A percentile compares a stretch with the other conserved stretches of the same genome.
Evolutionary conservation across 2,113 vertebrate genomes (phyloP).

Genomic region (Cyrtonyx montezumae): DNA sequence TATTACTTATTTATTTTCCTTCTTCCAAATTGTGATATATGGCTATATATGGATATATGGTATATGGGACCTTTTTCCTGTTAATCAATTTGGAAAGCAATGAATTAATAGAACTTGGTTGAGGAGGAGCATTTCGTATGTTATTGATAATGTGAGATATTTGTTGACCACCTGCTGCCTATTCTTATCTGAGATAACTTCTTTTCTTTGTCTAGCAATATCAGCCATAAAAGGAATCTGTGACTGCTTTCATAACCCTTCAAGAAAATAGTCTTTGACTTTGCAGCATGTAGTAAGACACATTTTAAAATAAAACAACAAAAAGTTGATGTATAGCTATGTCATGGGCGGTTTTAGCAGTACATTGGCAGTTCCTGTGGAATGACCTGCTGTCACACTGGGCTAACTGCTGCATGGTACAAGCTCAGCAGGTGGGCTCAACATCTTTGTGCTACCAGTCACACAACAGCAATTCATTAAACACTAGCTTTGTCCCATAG

Average conservation of each 20-base stretch:
- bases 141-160: not conserved
- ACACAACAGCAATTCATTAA: not conserved
- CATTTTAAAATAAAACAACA: not conserved
- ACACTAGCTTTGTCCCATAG: not conserved
- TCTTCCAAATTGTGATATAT: not conserved
- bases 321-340: not conserved
- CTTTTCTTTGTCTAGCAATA: not conserved
- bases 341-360: not conserved
- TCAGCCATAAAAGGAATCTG: not conserved
- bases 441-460: not conserved
- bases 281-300: not conserved
- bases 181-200: not conserved
- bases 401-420: not conserved
- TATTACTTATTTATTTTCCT: not conserved
- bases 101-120: not conserved
- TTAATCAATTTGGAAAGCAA: not conserved
- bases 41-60: not conserved
- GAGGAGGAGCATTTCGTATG: not conserved
- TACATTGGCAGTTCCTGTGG: not conserved
- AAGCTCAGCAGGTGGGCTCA: not conserved
- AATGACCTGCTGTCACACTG: not conserved
- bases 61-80: not conserved
- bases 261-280: not conserved
- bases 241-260: not conserved
- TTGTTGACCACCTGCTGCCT: not conserved